Conservation (phyloP, 2,797 vertebrate genomes). For the Glossophaga mutica region DNA sequence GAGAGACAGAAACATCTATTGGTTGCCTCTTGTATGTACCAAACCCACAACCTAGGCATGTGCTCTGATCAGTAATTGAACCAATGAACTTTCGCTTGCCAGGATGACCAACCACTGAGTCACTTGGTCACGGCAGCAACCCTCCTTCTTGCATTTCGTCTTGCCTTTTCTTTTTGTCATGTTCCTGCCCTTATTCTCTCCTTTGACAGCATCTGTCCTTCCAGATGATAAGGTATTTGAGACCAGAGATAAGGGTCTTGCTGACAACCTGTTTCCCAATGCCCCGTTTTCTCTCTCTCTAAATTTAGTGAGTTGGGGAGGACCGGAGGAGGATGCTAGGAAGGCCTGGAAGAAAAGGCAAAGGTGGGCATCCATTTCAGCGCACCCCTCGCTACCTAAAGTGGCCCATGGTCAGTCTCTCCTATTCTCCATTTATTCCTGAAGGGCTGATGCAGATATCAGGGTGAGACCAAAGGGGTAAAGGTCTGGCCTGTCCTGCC, state of each 20-base stretch:
- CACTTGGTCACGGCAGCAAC: background rate
- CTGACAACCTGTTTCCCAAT: background rate
- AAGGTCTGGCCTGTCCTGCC: background rate
- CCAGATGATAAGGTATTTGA: background rate
- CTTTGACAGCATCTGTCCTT: background rate
- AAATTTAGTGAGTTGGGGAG: background rate
- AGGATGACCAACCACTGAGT: background rate
- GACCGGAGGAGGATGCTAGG: background rate
- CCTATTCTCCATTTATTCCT: background rate
- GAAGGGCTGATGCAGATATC: background rate
- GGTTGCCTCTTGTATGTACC: background rate
- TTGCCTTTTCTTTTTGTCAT: background rate
- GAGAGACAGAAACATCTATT: background rate
- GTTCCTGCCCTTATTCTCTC: background rate
- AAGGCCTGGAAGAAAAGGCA: background rate
- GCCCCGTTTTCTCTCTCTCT: background rate
- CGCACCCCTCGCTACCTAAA: background rate
- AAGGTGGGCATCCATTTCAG: background rate
- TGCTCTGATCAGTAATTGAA: background rate
- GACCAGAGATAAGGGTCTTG: background rate
- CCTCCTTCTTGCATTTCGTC: background rate
- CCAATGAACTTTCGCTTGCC: background rate
- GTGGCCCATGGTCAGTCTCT: background rate
- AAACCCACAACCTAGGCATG: background rate
- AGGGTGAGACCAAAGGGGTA: background rate